These are phyloP conservation scores for Diglossa cyanea DNA, from an alignment of 2,797 vertebrate species.

Conservation along the genomic window DNA sequence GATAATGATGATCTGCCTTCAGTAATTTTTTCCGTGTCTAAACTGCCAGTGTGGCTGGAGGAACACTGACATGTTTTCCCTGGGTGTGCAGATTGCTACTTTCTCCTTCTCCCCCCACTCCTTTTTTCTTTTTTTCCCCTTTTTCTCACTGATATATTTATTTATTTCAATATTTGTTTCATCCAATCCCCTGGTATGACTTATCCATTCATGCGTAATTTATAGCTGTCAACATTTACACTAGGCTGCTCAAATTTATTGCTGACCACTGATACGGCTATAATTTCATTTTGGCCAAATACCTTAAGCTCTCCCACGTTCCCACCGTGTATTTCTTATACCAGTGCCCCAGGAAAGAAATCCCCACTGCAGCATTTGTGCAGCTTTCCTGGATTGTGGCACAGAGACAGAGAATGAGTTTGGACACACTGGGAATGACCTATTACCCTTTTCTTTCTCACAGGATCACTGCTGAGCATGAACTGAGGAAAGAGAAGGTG, in stretches of 20 bases:
- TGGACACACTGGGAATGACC: not conserved
- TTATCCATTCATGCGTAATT: not conserved
- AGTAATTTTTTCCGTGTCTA: slow-evolving; percentile 46
- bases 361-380: not conserved
- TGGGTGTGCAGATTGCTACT: not conserved
- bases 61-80: not conserved
- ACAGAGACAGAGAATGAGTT: too few relatives aligned
- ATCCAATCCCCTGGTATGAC: not conserved
- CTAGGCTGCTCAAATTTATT: slow-evolving; percentile 1
- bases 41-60: not conserved
- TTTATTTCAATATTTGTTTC: slow-evolving; percentile 15
- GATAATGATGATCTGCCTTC: slow-evolving; percentile 58
- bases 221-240: slow-evolving; percentile 10
- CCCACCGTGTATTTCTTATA: not conserved
- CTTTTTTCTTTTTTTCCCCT: accelerated
- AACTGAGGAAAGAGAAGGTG: not conserved
- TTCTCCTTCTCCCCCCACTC: accelerated
- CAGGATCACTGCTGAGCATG: not conserved
- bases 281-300: slow-evolving; percentile 15
- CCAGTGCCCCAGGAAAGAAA: not conserved
- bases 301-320: not conserved
- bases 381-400: not conserved
- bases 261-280: not conserved
- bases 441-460: accelerated
- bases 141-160: not conserved